Evolutionary conservation across 2,888 invertebrate genomes (phyloP).

Genomic region (Plemyria rubiginata): DNA sequence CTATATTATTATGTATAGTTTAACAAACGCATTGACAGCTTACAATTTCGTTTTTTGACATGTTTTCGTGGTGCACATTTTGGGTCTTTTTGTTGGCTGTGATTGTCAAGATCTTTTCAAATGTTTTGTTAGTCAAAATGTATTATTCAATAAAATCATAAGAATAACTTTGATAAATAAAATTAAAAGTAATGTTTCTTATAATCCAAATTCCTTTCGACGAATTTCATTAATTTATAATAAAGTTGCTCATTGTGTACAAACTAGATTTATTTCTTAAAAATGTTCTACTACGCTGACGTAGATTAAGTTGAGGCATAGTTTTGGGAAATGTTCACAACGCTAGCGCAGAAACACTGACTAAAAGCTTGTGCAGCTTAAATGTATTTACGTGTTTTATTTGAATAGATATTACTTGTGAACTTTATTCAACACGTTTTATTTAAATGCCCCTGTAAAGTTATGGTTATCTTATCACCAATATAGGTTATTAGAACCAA

Average conservation of each 20-base stretch:
- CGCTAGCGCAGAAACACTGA: slow-evolving; percentile 67
- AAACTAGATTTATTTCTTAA: slow-evolving; percentile 25
- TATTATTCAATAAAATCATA: no score
- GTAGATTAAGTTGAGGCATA: slow-evolving; percentile 36
- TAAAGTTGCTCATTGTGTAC: slow-evolving; percentile 30
- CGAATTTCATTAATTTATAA: slow-evolving; percentile 6
- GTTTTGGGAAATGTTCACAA: slow-evolving; percentile 35
- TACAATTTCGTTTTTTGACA: background rate
- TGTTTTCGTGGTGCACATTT: slow-evolving; percentile 16
- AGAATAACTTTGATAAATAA: background rate
- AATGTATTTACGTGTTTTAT: slow-evolving; percentile 69
- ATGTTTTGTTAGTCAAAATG: no score
- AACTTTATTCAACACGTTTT: slow-evolving; percentile 38
- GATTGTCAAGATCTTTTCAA: background rate
- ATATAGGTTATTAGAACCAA: no score
- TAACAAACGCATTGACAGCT: slow-evolving; percentile 12
- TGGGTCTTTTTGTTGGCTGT: slow-evolving; percentile 11
- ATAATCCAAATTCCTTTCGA: slow-evolving; percentile 1
- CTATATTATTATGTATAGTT: slow-evolving; percentile 21
- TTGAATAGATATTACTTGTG: slow-evolving; percentile 65
- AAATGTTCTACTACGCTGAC: slow-evolving; percentile 16
- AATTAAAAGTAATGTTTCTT: background rate
- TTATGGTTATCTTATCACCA: no score
- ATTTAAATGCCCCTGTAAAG: slow-evolving; percentile 1
- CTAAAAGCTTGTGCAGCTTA: slow-evolving; percentile 69